Conservation (phyloP, 1,140 invertebrate species). For the Heterodera schachtii region DNA sequence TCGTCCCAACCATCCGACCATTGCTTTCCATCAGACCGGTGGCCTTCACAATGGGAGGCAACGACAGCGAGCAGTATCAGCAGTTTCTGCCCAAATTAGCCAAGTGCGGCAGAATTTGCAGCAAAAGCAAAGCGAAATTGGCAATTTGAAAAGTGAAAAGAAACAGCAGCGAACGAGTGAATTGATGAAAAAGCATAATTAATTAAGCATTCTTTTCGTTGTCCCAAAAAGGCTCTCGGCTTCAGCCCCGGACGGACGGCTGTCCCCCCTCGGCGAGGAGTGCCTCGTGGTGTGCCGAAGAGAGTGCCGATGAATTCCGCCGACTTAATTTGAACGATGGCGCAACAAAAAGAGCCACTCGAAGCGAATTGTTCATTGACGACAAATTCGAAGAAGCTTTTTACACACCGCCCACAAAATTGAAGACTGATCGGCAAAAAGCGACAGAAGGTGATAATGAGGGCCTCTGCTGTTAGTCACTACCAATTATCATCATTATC, state of each 20-base stretch:
- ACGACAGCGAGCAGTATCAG: not conserved
- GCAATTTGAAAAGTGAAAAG: not conserved
- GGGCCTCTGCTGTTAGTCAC: not conserved
- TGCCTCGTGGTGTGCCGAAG: conserved; percentile 41
- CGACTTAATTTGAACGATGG: conserved; percentile 2
- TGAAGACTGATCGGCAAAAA: not conserved
- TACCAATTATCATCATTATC: not conserved
- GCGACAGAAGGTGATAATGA: not conserved
- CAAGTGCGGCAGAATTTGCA: conserved; percentile 1
- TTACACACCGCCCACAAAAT: not conserved
- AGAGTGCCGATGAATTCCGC: conserved; percentile 16
- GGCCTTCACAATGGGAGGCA: not conserved
- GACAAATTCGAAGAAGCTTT: not conserved
- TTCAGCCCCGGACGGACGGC: conserved; percentile 3
- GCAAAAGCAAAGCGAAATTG: no score
- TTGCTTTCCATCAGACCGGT: not conserved
- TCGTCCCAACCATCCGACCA: not conserved
- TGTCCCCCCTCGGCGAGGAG: conserved; percentile 13
- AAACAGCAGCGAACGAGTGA: not conserved
- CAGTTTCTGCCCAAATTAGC: not conserved
- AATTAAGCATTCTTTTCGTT: no score
- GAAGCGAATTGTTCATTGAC: conserved; percentile 13
- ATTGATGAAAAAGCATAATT: no score
- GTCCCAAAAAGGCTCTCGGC: not conserved
- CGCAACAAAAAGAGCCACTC: not conserved